Conservation (phyloP, 2,797 vertebrate species). For the Rhincodon typus region DNA sequence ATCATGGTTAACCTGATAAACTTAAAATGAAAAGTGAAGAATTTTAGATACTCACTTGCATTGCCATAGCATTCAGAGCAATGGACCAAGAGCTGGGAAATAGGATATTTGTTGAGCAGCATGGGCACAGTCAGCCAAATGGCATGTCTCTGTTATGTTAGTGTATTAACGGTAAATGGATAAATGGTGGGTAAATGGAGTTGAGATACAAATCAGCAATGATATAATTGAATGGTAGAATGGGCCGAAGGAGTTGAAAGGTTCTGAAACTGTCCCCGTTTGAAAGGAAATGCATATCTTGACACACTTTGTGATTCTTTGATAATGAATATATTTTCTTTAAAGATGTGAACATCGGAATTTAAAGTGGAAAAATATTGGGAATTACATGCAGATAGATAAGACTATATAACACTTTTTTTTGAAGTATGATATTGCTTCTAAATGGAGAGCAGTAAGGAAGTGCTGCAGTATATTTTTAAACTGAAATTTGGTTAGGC, state of each 20-base stretch:
- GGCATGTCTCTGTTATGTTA: too few species aligned
- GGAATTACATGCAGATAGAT: neutral
- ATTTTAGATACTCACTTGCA: too few species aligned
- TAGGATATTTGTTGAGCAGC: too few species aligned
- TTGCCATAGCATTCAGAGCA: too few species aligned
- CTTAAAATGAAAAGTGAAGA: too few species aligned
- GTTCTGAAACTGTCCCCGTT: neutral
- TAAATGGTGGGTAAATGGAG: too few species aligned
- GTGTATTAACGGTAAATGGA: too few species aligned
- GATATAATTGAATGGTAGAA: neutral
- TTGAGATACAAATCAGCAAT: neutral
- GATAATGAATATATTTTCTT: too few species aligned
- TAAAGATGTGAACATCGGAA: neutral
- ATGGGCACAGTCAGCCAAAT: too few species aligned
- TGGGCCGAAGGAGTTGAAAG: neutral
- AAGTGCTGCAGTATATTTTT: neutral
- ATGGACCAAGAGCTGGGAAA: too few species aligned
- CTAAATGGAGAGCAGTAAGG: neutral
- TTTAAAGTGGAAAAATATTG: neutral
- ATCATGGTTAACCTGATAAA: too few species aligned
- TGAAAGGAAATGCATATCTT: neutral
- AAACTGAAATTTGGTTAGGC: neutral
- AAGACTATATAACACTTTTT: neutral
- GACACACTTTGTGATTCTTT: too few species aligned
- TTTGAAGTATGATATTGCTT: neutral